Base-by-base conservation (phyloP, 92 coral and sea anemone genomes). In the Zoanthus sansibaricus region DNA sequence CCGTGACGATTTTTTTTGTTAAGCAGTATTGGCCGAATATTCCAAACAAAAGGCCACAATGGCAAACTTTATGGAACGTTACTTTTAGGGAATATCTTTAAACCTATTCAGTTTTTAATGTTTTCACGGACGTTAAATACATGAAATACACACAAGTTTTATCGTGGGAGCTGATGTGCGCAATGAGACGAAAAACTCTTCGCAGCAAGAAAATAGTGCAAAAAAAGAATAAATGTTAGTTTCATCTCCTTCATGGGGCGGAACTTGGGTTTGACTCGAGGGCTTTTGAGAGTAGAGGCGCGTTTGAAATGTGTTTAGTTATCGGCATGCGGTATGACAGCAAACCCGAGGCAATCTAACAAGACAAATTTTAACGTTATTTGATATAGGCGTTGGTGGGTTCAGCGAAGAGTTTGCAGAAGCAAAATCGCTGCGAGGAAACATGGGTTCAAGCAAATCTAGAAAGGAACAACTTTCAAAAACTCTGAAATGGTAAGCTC, bases 391-490 rank as follows among this genome's bases (percentile, higher is more conserved):
- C 62, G 75, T 80, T 80, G 85, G 75, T 80, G 85, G 66, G 11
- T 56, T 64, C 0, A 72, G 56, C 59, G 75, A 66, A 5, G 45
- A 88, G 75, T 95, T 91, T n/a, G 62, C 75, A 33, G 94, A 94
- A 82, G 77, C 78, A 13, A 90, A 92, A 45, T 51, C 67, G 9
- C 8, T 70, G 15, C 77, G 89, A 21, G 49, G 89, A 47, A 85
- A 89, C 59, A 90, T 93, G 56, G 83, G 88, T 12, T 59, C 87
- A 66, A 76, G 93, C 30, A 94, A 94, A 48, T 86, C 90, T 42
- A 93, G 94, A 88, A 94, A 94, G 58, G 98, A 94, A 71, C 98
- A 94, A 30, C 94, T 94, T 20, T 76, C 93, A 61, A 90, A 93
- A 79, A 94, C 98, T 2, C 85, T 94, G 13, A 78, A 74, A 45